Evolutionary conservation across 1,140 invertebrate genomes (phyloP).

Genomic region (Drosophila rhopaloa): DNA sequence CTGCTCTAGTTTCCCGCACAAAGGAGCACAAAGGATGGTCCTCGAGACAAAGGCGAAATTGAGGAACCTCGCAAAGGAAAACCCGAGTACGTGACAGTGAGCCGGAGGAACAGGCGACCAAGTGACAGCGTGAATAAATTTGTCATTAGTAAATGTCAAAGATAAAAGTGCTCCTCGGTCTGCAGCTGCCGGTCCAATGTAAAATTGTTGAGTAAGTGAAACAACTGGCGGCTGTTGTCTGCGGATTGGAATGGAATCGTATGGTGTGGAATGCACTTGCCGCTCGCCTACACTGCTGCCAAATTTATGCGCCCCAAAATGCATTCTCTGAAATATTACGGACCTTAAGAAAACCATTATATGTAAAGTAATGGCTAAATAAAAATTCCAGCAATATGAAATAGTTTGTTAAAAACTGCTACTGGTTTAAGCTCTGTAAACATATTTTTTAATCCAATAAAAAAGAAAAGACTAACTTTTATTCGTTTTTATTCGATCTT

Average conservation of each 20-base stretch:
- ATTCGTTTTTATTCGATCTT: too few species aligned
- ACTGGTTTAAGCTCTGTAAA: too few species aligned
- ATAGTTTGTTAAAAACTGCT: too few species aligned
- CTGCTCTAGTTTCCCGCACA: slow-evolving; percentile 50
- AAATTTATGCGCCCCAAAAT: slow-evolving; percentile 26
- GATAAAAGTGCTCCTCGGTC: slow-evolving; percentile 69
- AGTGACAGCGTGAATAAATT: slow-evolving; percentile 82
- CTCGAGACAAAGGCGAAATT: slow-evolving; percentile 6
- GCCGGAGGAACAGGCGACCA: slow-evolving; percentile 55
- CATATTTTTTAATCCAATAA: too few species aligned
- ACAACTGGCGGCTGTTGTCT: slow-evolving; percentile 67
- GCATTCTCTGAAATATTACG: not conserved
- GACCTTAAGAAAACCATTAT: slow-evolving; percentile 1
- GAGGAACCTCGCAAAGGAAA: slow-evolving; percentile 5
- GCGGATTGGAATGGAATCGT: slow-evolving; percentile 45
- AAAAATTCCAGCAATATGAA: too few species aligned
- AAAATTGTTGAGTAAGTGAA: slow-evolving; percentile 59
- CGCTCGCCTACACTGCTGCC: slow-evolving; percentile 26
- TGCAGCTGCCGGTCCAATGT: slow-evolving; percentile 53
- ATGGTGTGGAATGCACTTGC: slow-evolving; percentile 61
- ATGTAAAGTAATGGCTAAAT: not conserved
- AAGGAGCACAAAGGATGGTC: slow-evolving; percentile 34
- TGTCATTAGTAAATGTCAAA: slow-evolving; percentile 82
- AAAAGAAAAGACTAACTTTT: too few species aligned
- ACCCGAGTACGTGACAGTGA: slow-evolving; percentile 36